Base-by-base conservation (phyloP, 2,113 vertebrate genomes). In the Gallinago undulata region DNA sequence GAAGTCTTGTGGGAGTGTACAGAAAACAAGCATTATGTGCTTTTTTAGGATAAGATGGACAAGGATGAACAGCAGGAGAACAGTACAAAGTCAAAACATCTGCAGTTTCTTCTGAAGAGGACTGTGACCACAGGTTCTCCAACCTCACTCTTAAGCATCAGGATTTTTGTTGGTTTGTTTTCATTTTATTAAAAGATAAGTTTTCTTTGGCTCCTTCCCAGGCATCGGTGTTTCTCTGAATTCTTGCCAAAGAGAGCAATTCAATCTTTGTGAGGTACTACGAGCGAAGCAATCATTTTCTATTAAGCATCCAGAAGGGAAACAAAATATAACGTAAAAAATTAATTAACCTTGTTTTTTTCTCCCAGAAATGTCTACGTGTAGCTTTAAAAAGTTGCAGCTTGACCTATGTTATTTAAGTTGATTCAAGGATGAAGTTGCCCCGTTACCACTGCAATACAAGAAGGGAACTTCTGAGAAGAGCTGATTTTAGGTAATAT, bases 131-230 rank as follows among this genome's bases (percentile, higher is more conserved):
- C 50, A 62, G 41, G 19, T 67, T 63, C 67, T 73, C 66, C 60
- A 75, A 90, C 81, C 51, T 68, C 27, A 30, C 11, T 67, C 51
- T 41, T 48, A 72, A 50, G 33, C 28, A 89, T 53, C n/a, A 56
- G 1, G 25, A 25, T 81, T 93, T 72, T 57, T 60, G 13, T 82
- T 72, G 35, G 27, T 88, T 92, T 77, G 48, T 51, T 76, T 96
- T 86, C 8, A 60, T 64, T 96, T 90, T 62, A 83, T 80, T 68
- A 77, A 92, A 88, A 81, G 24, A 80, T 66, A 85, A 93, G 48
- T 55, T 93, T 91, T 57, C 51, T 43, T 82, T 89, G 63, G 18
- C 85, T 94, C 19, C 35, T 86, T 91, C 30, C 14, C 73, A 92
- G 53, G 62, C 31, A 13, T 60, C 93, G 73, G 31, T 50, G 41